Base-by-base conservation (phyloP, 2,888 invertebrate species). In the Siphonodentalium dalli region DNA sequence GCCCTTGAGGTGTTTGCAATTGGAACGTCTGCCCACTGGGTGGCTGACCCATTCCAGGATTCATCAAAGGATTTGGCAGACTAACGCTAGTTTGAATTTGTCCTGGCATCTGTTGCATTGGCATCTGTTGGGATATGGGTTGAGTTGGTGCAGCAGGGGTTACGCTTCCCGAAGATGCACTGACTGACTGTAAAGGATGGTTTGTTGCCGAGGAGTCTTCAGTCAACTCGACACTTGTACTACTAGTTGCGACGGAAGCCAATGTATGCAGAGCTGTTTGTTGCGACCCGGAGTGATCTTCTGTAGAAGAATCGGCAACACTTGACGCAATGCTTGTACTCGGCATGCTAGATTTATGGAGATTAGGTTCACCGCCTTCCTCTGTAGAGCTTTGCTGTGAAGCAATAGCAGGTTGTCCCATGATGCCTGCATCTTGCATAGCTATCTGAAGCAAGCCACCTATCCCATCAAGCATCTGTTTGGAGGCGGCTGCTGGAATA, bases 351-450 rank as follows among this genome's bases (percentile, higher is more conserved):
- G 52, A 58, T 6, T 40, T 26, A 18, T 58, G 53, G 15, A n/a
- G n/a, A n/a, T n/a, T n/a, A n/a, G n/a, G n/a, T n/a, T n/a, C n/a
- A n/a, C n/a, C n/a, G n/a, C n/a, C n/a, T n/a, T n/a, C n/a, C n/a
- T n/a, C n/a, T 33, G 18, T 27, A 44, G 34, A 11, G n/a, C n/a
- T n/a, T n/a, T n/a, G n/a, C 44, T 34, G 28, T 44, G 52, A 15
- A 46, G 33, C 7, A 37, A 39, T 2, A 50, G 43, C n/a, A n/a
- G n/a, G n/a, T n/a, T n/a, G n/a, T n/a, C n/a, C n/a, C 1, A 70
- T 70, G 23, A 74, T 74, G 0, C 73, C 73, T 2, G 73, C 72
- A 53, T 74, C 71, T 46, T 71, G 70, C 73, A 74, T 74, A 26
- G 73, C 73, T 29, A 72, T 52, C 58, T 74, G 73, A n/a, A 74